Percentiles rank a stretch among this genome's conserved stretches.
phyloP scores from a whole-genome alignment of 2,888 invertebrate species.

The Meandrusa payeni region DNA sequence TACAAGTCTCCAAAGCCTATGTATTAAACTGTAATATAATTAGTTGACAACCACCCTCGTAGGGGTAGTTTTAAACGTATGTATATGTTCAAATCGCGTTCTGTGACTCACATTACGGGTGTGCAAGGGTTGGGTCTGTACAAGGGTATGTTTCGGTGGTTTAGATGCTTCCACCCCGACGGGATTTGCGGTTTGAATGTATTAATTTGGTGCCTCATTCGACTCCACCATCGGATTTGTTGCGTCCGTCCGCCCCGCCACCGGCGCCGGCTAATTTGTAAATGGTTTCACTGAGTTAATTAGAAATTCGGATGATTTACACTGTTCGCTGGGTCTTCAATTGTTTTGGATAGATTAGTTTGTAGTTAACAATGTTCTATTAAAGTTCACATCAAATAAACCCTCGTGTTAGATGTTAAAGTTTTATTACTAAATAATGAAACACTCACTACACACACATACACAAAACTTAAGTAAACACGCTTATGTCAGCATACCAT shows the following conservation, averaged over 20 bases:
- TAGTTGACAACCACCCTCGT: conserved; percentile 15
- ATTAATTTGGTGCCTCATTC: conserved; percentile 29
- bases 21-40: no score
- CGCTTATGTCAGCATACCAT: no score
- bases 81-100: conserved; percentile 26
- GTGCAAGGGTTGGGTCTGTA: conserved; percentile 6
- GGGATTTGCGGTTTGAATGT: conserved; percentile 18
- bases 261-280: conserved; percentile 24
- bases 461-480: no score
- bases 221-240: conserved; percentile 31
- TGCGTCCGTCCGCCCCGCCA: neutral
- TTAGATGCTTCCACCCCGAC: conserved; percentile 7
- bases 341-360: conserved; percentile 5
- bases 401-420: no score
- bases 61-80: conserved; percentile 27
- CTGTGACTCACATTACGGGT: conserved; percentile 24
- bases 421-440: no score
- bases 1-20: no score
- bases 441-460: no score
- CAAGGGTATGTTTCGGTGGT: conserved; percentile 3
- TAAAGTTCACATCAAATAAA: no score
- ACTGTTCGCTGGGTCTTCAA: no score
- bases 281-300: conserved; percentile 26
- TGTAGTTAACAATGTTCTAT: no score
- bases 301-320: conserved; percentile 12